Evolutionary conservation across 1,140 invertebrate species (phyloP), one percentile per base, ranked within the genome.

Genomic region (Lepidurus couesii): DNA sequence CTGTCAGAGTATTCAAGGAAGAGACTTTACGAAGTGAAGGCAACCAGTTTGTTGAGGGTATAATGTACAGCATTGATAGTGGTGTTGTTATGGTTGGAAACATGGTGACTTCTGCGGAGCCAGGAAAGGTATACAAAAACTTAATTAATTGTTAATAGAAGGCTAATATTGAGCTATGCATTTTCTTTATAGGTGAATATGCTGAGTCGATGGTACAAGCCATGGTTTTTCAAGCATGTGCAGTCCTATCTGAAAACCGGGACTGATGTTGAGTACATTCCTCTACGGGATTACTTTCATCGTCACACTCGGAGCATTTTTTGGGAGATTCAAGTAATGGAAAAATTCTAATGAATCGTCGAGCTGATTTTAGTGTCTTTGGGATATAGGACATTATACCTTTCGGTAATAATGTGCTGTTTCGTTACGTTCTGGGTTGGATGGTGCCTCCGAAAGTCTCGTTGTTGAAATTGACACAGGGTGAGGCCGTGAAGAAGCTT

Each of bases 171-270:
- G 4, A 26, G 45, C 78, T 78, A 34, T 74, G 16, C 42, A 81
- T 73, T 73, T 78, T 79, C 76, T 65, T 78, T 81, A 42, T 81
- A 89, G 84, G 83, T 93, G 0, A 95, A 95, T 82, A 82, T 85
- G 8, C 93, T 95, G 79, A 92, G 92, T 1, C 85, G 86, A 42
- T 95, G 91, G 90, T 90, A 92, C 84, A 92, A 94, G 80, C 92
- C 92, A 7, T 95, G 93, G 93, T 95, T 95, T 85, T 95, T 90
- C 86, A 90, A 88, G 74, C 92, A 95, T 84, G 93, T 93, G 0
- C 86, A 91, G 80, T 82, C 76, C 1, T 88, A 86, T 80, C 81
- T 90, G n/a, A 84, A 82, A 9, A 83, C 82, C 8, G 85, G 84
- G 5, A 81, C 81, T 8, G 83, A 80, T 1, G 77, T 85, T 10